phyloP scores from a whole-genome alignment of 37 sponge, comb jelly and placozoan genomes.

The Spongia lamella region DNA sequence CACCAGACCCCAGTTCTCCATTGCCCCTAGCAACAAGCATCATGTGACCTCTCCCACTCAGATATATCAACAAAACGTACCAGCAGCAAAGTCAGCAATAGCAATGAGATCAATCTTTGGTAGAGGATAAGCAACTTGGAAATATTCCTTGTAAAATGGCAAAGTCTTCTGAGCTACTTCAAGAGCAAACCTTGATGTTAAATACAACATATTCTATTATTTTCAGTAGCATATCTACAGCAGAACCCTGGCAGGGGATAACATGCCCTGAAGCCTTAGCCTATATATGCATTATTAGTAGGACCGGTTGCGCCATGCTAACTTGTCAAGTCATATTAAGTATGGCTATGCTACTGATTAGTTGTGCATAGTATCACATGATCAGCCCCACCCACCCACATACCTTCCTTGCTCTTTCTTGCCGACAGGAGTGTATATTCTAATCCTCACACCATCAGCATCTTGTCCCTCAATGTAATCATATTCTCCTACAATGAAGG shows the following conservation, averaged over 20 bases:
- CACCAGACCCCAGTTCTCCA: constrained; percentile 96
- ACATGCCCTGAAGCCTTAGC: no score
- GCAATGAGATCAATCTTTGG: constrained; percentile 95
- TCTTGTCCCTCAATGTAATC: constrained; percentile 82
- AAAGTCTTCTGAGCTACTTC: constrained; percentile 88
- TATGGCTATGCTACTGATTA: no score
- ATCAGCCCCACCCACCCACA: constrained; percentile 62
- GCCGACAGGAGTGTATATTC: constrained; percentile 90
- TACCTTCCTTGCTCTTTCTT: constrained; percentile 88
- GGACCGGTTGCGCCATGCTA: no score
- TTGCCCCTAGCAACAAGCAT: constrained; percentile 65
- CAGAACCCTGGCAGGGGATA: no score
- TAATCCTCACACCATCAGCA: constrained; percentile 75
- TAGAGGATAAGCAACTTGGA: constrained; percentile 82
- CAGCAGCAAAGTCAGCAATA: constrained; percentile 91
- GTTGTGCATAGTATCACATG: not conserved
- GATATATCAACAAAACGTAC: not conserved
- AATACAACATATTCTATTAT: no score
- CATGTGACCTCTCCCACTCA: not conserved
- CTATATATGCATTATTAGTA: no score
- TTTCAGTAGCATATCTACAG: constrained; percentile 3
- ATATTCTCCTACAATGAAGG: constrained; percentile 96
- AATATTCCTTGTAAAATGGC: constrained; percentile 91
- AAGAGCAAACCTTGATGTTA: not conserved
- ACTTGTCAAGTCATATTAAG: no score